Conservation (phyloP, 2,113 vertebrate genomes). For the Gnathonemus longibarbis region DNA sequence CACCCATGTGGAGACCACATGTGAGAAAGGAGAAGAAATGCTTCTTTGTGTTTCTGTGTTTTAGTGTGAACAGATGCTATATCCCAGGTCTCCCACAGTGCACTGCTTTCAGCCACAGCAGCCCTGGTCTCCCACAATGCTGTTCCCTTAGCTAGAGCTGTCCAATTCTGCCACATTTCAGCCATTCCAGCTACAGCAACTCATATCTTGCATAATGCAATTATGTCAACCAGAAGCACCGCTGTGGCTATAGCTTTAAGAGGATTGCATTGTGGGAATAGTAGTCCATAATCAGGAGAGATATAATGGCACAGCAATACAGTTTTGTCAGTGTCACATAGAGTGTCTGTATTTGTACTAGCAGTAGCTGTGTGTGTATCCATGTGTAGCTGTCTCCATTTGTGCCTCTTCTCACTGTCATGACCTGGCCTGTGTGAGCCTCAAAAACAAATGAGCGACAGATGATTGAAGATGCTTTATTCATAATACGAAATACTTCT, state of each 20-base stretch:
- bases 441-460: conserved; percentile 35
- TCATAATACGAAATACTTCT: conserved; percentile 38
- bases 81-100: conserved; percentile 8
- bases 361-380: neutral
- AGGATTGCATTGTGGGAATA: neutral
- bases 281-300: neutral
- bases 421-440: neutral
- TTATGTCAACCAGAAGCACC: neutral
- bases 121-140: conserved; percentile 16
- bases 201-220: conserved; percentile 11
- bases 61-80: conserved; percentile 40
- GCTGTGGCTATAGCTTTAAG: neutral
- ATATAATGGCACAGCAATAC: neutral
- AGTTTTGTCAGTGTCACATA: neutral
- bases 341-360: conserved; percentile 3
- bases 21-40: conserved; percentile 44
- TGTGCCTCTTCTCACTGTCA: neutral
- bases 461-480: conserved; percentile 40
- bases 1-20: conserved; percentile 52
- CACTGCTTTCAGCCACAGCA: conserved; percentile 3
- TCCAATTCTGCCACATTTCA: conserved; percentile 15
- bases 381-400: conserved; percentile 11
- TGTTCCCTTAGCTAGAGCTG: neutral
- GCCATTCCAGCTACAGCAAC: neutral
- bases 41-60: conserved; percentile 46